Evolutionary conservation across 2,888 invertebrate genomes (phyloP).

Genomic region (Seira ritae): DNA sequence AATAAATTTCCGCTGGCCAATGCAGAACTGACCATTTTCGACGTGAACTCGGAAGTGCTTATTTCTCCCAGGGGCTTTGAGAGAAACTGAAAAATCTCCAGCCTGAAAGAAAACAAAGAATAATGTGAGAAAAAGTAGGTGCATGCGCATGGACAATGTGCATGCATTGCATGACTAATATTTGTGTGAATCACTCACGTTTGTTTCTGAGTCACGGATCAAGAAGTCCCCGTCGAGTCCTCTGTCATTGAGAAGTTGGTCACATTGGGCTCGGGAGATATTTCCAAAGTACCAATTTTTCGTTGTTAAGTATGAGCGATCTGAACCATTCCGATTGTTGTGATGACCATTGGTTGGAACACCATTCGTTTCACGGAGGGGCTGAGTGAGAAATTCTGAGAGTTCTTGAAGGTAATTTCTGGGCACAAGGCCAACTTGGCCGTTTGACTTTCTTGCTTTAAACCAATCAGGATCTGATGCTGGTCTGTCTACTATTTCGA

Average conservation of each 20-base stretch:
- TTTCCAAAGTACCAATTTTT: conserved; percentile 99
- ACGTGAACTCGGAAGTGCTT: conserved; percentile 99
- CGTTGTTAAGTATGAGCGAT: conserved; percentile 84
- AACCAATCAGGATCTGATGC: conserved; percentile 99
- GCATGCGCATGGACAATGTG: not conserved
- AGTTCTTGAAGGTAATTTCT: conserved; percentile 93
- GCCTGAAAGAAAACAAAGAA: conserved; percentile 80
- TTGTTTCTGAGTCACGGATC: conserved; percentile 98
- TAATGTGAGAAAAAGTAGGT: not conserved
- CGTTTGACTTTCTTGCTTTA: conserved; percentile 94
- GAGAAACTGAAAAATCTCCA: conserved; percentile 98
- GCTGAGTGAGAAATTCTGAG: conserved; percentile 91
- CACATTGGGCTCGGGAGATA: conserved; percentile 97
- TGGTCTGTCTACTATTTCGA: conserved; percentile 97
- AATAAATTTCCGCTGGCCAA: conserved; percentile 98
- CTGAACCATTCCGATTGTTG: conserved; percentile 74
- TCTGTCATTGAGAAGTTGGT: conserved; percentile 94
- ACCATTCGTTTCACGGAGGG: conserved; percentile 79
- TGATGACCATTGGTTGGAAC: conserved; percentile 63
- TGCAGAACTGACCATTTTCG: conserved; percentile 93
- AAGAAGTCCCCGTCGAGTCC: conserved; percentile 99
- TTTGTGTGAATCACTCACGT: conserved; percentile 82
- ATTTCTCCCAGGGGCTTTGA: conserved; percentile 98
- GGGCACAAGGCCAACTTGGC: conserved; percentile 94
- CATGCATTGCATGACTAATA: not conserved